phyloP scores from a whole-genome alignment of 2,888 invertebrate genomes.

The Boloria selene region DNA sequence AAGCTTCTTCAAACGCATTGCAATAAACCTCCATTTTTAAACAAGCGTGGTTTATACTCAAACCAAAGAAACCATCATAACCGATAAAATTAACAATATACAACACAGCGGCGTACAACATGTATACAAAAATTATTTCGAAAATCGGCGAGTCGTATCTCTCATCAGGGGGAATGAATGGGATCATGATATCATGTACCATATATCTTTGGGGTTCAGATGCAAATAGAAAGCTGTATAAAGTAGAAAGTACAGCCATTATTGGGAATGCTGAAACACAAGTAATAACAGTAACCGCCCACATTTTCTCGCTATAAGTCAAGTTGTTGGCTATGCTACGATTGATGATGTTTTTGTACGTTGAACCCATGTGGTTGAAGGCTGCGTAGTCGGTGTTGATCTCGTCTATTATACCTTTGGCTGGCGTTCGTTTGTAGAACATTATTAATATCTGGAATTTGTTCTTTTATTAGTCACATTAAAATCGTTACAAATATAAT shows the following conservation, averaged over 20 bases:
- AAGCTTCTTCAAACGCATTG: constrained; percentile 52
- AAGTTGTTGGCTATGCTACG: constrained; percentile 43
- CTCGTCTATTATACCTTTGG: constrained; percentile 50
- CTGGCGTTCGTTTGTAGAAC: constrained; percentile 37
- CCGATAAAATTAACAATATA: constrained; percentile 55
- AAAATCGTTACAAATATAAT: background rate
- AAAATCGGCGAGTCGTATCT: constrained; percentile 56
- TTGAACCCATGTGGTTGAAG: constrained; percentile 44
- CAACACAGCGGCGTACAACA: constrained; percentile 45
- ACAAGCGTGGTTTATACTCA: constrained; percentile 61
- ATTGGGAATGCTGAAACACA: constrained; percentile 53
- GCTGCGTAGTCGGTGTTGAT: constrained; percentile 51
- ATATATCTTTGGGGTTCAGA: constrained; percentile 51
- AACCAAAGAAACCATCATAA: constrained; percentile 61
- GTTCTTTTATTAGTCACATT: constrained; percentile 48
- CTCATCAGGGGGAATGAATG: constrained; percentile 46
- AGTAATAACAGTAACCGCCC: constrained; percentile 45
- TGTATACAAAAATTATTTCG: constrained; percentile 54
- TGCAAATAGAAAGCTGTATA: constrained; percentile 48
- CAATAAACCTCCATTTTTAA: constrained; percentile 60
- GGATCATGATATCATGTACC: constrained; percentile 59
- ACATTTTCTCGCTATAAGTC: constrained; percentile 52
- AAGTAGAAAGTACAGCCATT: constrained; percentile 48
- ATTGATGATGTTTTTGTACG: constrained; percentile 42
- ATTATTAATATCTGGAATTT: constrained; percentile 55